Base-by-base conservation (phyloP, 2,113 vertebrate species). In the Ceyx cyanopectus region DNA sequence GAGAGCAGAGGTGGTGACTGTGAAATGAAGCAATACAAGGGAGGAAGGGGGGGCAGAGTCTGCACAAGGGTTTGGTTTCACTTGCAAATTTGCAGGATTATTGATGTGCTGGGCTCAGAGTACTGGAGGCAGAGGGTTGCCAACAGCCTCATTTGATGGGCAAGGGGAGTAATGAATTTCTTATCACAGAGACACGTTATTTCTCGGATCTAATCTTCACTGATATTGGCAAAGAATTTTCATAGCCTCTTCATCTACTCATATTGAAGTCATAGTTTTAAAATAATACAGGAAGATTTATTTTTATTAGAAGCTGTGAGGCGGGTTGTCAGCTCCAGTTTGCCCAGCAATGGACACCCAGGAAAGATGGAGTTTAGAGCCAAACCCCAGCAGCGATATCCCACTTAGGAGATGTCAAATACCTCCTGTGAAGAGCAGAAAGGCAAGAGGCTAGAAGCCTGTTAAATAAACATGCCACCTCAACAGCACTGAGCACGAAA, bases 111-210 rank as follows among this genome's bases (percentile, higher is more conserved):
- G 21, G 1, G 56, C 46, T 51, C 58, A 2, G 1, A 3, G 24
- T 17, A 18, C 19, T 16, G 0, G 1, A 69, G 75, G 84, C 72
- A 56, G 72, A 95, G 62, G 34, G 14, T 12, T 91, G 87, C 81
- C 78, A 92, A 43, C 63, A 80, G 67, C 67, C 7, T 1, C 54
- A 1, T 89, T 93, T 87, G 87, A 93, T 67, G 68, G 93, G 92
- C 87, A 94, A 91, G 48, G 32, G 70, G 34, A 89, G 23, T 86
- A 90, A 87, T 93, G 85, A 91, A 85, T 87, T 91, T 92, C 81
- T 92, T 91, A 87, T 93, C 85, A 37, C 46, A 60, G 40, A 46
- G 37, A 70, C 6, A 63, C 0, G 2, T 26, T 68, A 87, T 63
- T 89, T 85, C 84, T 95, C 1, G 0, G 48, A 81, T 91, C 48